phyloP scores from a whole-genome alignment of 2,888 invertebrate genomes.

The Apeira syringaria region DNA sequence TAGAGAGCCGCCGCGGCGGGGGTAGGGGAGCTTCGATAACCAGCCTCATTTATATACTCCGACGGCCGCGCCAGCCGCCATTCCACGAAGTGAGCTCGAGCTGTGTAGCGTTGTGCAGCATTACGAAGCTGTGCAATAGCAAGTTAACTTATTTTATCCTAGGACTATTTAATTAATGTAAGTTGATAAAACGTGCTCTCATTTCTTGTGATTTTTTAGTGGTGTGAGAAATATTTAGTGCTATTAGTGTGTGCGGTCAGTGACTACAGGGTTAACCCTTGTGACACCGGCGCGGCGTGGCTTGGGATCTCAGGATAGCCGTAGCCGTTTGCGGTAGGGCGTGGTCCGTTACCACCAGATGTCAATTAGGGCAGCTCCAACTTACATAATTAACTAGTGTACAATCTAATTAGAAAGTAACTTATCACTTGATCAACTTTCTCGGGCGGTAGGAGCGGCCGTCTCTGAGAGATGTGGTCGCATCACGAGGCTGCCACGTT shows the following conservation, averaged over 20 bases:
- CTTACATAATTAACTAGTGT: constrained; percentile 31
- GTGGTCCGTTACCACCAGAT: constrained; percentile 62
- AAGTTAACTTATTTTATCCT: constrained; percentile 80
- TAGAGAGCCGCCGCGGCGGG: constrained; percentile 70
- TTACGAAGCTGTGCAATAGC: constrained; percentile 80
- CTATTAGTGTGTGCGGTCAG: constrained; percentile 72
- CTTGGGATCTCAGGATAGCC: constrained; percentile 53
- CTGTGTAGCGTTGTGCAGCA: constrained; percentile 75
- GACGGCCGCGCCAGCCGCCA: constrained; percentile 70
- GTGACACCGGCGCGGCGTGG: constrained; percentile 48
- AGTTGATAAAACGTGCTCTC: constrained; percentile 58
- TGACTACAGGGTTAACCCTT: constrained; percentile 62
- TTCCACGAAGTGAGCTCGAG: constrained; percentile 81
- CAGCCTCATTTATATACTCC: constrained; percentile 84
- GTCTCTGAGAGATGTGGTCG: constrained; percentile 47
- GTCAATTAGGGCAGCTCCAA: no score
- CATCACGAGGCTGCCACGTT: constrained; percentile 72
- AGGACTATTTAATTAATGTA: constrained; percentile 82
- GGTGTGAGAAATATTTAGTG: constrained; percentile 49
- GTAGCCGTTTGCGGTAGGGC: constrained; percentile 78
- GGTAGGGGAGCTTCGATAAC: constrained; percentile 81
- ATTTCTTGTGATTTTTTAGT: constrained; percentile 44
- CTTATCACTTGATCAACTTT: constrained; percentile 52
- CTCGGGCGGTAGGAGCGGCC: constrained; percentile 50
- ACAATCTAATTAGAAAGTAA: constrained; percentile 55